These are phyloP conservation scores for Brachyptera putata DNA, from an alignment of 2,888 invertebrate species.

Conservation along the genomic window DNA sequence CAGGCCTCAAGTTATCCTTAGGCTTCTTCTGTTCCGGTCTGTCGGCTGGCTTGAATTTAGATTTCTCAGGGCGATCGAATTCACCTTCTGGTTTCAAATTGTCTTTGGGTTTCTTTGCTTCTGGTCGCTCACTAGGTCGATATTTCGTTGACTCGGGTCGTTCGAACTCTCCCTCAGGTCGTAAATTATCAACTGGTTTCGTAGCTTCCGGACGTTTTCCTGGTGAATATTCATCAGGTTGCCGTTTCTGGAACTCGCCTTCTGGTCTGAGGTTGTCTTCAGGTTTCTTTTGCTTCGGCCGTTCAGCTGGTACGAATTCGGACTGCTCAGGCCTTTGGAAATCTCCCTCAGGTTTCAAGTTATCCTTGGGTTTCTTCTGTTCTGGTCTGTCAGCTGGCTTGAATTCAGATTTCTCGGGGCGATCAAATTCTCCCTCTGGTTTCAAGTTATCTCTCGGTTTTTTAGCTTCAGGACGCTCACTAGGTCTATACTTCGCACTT, in stretches of 20 bases:
- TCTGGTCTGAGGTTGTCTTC: slow-evolving; percentile 40
- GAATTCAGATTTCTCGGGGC: slow-evolving; percentile 7
- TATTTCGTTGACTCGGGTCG: slow-evolving; percentile 45
- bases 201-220: slow-evolving; percentile 40
- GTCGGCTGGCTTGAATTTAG: slow-evolving; percentile 53
- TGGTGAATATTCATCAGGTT: slow-evolving; percentile 40
- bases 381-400: slow-evolving; percentile 20
- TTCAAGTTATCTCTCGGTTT: slow-evolving; percentile 41
- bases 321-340: slow-evolving; percentile 39
- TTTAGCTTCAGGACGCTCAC: slow-evolving; percentile 52
- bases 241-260: slow-evolving; percentile 39
- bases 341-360: slow-evolving; percentile 43
- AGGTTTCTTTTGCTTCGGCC: slow-evolving; percentile 42
- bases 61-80: slow-evolving; percentile 41
- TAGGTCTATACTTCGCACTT: slow-evolving; percentile 40
- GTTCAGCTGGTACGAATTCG: slow-evolving; percentile 40
- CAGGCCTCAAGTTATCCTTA: slow-evolving; percentile 54
- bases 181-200: slow-evolving; percentile 59
- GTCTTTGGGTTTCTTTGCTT: slow-evolving; percentile 44
- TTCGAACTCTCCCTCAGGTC: slow-evolving; percentile 55
- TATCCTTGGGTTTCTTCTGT: slow-evolving; percentile 43
- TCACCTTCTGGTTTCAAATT: slow-evolving; percentile 40
- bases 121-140: slow-evolving; percentile 50
- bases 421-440: slow-evolving; percentile 36
- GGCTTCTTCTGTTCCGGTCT: slow-evolving; percentile 56